These are phyloP conservation scores for Caenorhabditis inopinata DNA, from an alignment of 1,140 invertebrate species.

Conservation along the genomic window DNA sequence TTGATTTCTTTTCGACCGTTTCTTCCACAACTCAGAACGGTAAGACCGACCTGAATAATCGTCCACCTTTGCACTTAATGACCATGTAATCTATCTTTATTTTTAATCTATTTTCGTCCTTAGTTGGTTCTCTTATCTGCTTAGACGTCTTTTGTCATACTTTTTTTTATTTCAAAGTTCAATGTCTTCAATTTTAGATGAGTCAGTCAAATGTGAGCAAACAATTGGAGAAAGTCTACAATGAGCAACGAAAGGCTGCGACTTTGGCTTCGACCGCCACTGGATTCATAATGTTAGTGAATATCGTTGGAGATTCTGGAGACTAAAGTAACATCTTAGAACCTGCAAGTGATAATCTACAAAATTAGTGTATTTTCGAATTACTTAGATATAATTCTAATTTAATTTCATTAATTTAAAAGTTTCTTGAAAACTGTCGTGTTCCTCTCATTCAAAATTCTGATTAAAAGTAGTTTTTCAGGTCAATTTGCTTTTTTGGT, in stretches of 20 bases:
- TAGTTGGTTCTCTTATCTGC: background rate
- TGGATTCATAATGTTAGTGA: conserved; percentile 39
- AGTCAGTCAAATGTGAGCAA: conserved; percentile 10
- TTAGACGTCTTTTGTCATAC: too few relatives aligned
- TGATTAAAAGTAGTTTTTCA: too few relatives aligned
- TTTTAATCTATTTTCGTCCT: background rate
- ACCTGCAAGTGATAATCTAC: too few relatives aligned
- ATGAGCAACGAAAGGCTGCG: conserved; percentile 36
- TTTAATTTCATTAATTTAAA: background rate
- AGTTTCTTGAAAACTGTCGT: background rate
- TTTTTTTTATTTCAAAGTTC: background rate
- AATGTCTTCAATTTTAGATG: background rate
- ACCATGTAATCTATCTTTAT: background rate
- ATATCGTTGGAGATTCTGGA: background rate
- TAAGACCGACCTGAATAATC: background rate
- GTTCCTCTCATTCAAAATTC: background rate
- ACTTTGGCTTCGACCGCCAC: conserved; percentile 39
- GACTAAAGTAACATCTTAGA: background rate
- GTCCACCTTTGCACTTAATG: background rate
- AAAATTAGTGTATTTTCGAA: too few relatives aligned
- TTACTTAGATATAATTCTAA: too few relatives aligned
- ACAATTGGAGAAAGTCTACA: conserved; percentile 19
- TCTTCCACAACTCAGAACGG: background rate
- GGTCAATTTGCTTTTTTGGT: conserved; percentile 43
- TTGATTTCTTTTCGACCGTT: background rate